These are phyloP conservation scores for Beroe ovata DNA, from an alignment of 37 sponge, comb jelly and placozoan species.

Conservation along the genomic window DNA sequence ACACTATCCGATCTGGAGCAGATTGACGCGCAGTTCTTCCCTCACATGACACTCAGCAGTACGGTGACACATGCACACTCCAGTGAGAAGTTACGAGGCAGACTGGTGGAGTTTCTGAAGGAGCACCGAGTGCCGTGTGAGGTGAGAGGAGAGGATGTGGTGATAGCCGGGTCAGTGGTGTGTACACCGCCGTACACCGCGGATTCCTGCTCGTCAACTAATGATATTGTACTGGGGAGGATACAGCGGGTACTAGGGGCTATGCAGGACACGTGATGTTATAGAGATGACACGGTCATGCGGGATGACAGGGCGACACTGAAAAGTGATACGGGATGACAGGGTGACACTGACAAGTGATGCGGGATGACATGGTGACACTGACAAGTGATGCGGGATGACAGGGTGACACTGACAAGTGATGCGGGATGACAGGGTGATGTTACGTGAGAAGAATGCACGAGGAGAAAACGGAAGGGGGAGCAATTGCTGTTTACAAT, in stretches of 20 bases:
- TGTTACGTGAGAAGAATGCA: no score
- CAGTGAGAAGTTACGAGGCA: conserved; percentile 1
- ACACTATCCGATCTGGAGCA: background rate
- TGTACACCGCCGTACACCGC: conserved; percentile 4
- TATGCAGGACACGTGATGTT: background rate
- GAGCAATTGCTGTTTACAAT: background rate
- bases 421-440: no score
- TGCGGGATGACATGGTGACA: no score
- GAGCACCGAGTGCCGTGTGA: background rate
- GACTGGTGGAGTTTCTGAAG: conserved; percentile 10
- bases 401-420: no score
- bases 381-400: no score
- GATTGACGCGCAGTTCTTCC: conserved; percentile 29
- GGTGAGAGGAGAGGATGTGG: conserved; percentile 11
- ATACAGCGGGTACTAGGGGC: background rate
- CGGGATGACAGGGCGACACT: no score
- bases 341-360: no score
- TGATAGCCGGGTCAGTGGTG: conserved; percentile 2
- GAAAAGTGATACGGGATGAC: no score
- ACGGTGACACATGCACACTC: background rate
- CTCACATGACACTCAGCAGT: background rate
- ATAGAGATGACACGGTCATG: no score
- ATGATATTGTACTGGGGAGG: conserved; percentile 37
- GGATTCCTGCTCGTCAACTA: conserved; percentile 13
- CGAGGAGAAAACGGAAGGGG: no score